Evolutionary conservation across 2,113 vertebrate genomes (phyloP).

Genomic region (Nestor notabilis): DNA sequence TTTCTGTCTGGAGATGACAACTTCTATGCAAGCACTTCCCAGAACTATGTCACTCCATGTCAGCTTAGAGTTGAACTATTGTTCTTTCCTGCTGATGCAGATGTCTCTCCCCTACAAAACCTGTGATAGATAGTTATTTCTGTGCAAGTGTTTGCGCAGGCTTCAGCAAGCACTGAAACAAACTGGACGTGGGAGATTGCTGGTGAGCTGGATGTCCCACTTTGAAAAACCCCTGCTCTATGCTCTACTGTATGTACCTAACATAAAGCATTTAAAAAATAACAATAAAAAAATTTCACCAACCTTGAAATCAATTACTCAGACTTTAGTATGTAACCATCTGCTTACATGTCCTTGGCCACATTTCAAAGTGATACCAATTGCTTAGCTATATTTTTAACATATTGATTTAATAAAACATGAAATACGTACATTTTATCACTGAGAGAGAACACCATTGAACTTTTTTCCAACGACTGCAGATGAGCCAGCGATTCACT

Average conservation of each 20-base stretch:
- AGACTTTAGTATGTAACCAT: neutral
- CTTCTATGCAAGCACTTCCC: neutral
- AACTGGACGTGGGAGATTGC: rapidly evolving
- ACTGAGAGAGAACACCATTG: conserved; percentile 95
- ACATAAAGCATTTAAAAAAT: neutral
- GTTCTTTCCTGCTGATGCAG: neutral
- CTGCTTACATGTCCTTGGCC: neutral
- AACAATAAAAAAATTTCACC: neutral
- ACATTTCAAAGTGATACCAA: neutral
- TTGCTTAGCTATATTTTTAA: neutral
- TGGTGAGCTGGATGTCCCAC: neutral
- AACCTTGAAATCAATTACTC: neutral
- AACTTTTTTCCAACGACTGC: conserved; percentile 98
- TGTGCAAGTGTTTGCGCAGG: neutral
- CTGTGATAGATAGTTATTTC: neutral
- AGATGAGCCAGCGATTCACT: conserved; percentile 96
- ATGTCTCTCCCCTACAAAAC: neutral
- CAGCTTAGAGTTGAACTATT: neutral
- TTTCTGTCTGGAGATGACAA: neutral
- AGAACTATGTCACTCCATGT: neutral
- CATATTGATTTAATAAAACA: neutral
- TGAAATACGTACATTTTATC: conserved; percentile 88
- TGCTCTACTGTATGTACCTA: neutral
- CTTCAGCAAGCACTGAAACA: neutral
- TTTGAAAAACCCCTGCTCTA: neutral